Percentiles rank a stretch among this genome's conserved stretches.
Evolutionary conservation across 2,797 vertebrate genomes (phyloP).

Genomic region (Coregonus sp.): DNA sequence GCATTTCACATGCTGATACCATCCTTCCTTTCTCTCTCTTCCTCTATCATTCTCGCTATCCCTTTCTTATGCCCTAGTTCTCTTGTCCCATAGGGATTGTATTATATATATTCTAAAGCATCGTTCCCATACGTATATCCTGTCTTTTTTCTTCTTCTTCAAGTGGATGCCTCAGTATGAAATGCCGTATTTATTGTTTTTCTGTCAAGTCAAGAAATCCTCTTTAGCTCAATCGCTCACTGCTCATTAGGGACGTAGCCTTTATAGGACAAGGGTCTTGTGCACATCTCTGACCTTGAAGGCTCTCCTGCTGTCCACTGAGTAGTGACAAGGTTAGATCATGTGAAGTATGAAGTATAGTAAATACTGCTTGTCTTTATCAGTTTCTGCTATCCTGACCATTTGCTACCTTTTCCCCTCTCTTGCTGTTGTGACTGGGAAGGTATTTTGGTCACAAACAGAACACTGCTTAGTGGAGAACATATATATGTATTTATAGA

Average conservation of each 20-base stretch:
- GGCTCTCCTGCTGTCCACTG: background rate
- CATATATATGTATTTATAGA: background rate
- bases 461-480: background rate
- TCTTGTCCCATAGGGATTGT: background rate
- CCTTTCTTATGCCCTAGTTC: background rate
- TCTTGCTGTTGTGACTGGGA: background rate
- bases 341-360: background rate
- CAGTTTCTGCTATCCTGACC: background rate
- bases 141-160: background rate
- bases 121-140: background rate
- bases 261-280: background rate
- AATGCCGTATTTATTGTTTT: background rate
- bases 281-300: background rate
- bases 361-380: background rate
- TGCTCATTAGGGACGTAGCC: background rate
- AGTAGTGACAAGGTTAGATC: background rate
- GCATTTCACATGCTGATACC: background rate
- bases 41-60: slow-evolving; percentile 1
- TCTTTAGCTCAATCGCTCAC: background rate
- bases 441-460: background rate
- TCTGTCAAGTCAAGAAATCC: background rate
- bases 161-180: background rate
- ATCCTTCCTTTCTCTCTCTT: slow-evolving; percentile 4
- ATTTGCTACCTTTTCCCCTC: background rate
- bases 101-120: background rate